These are phyloP conservation scores for Rhombomys opimus DNA, from an alignment of 2,113 vertebrate species.

Conservation along the genomic window DNA sequence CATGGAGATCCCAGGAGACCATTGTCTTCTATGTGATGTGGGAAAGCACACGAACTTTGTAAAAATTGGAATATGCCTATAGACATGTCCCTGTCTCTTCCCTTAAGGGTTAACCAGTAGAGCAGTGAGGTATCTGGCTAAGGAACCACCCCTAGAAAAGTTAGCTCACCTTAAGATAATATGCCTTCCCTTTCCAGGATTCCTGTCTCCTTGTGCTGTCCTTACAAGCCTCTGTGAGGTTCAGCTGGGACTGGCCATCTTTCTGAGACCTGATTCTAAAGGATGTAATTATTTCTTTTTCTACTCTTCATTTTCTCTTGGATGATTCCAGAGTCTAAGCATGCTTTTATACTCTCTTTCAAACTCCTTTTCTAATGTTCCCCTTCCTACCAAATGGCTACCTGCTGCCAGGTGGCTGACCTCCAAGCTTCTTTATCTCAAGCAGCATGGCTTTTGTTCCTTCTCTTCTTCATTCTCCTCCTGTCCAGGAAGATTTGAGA, in stretches of 20 bases:
- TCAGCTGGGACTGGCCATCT: not conserved
- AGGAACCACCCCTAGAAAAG: not conserved
- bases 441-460: not conserved
- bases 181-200: not conserved
- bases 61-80: not conserved
- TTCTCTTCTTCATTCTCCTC: not conserved
- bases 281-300: not conserved
- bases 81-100: not conserved
- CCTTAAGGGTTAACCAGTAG: not conserved
- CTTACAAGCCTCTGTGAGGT: not conserved
- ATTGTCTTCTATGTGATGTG: not conserved
- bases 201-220: not conserved
- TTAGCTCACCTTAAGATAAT: not conserved
- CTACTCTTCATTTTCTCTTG: not conserved
- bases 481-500: not conserved
- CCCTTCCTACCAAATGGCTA: not conserved
- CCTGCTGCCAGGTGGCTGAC: not conserved
- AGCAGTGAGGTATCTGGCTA: not conserved
- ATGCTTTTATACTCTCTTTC: not conserved
- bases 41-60: not conserved
- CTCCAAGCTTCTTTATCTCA: not conserved
- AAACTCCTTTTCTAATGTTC: not conserved
- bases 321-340: not conserved
- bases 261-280: not conserved
- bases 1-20: too few species aligned